Percentiles rank a stretch among this genome's conserved stretches.
Conservation (phyloP, 2,797 vertebrate genomes). For the Hyperoplus lanceolatus region DNA sequence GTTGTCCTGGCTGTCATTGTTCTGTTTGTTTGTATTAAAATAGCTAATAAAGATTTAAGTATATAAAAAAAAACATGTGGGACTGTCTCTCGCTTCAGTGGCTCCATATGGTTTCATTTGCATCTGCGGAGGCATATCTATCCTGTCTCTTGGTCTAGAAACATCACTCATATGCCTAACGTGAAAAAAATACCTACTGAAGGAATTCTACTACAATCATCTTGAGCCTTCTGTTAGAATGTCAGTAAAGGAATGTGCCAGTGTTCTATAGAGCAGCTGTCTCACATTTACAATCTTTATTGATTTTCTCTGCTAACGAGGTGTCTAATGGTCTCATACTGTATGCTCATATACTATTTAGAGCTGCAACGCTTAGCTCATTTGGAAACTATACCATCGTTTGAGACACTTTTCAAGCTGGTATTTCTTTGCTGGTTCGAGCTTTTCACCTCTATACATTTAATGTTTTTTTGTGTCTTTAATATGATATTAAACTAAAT, state of each 20-base stretch:
- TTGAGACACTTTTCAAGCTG: not conserved
- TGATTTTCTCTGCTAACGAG: not conserved
- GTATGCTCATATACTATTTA: not conserved
- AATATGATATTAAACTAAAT: not conserved
- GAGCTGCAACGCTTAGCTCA: too few species aligned
- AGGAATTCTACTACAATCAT: not conserved
- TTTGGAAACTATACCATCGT: not conserved
- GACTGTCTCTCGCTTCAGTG: constrained; percentile 21
- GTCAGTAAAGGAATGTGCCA: not conserved
- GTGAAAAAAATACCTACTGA: not conserved
- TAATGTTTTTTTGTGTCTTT: not conserved
- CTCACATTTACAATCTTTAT: not conserved
- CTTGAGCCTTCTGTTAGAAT: constrained; percentile 13
- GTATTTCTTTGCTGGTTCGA: not conserved
- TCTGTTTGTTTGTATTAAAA: too few species aligned
- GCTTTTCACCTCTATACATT: not conserved
- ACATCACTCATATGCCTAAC: constrained; percentile 32
- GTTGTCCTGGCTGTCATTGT: too few species aligned
- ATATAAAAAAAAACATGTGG: not conserved
- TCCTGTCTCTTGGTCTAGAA: constrained; percentile 48
- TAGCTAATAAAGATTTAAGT: too few species aligned
- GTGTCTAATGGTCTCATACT: not conserved
- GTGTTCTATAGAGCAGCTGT: not conserved
- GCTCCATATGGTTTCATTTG: constrained; percentile 57
- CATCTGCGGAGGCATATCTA: constrained; percentile 52